A percentile compares a stretch with the other conserved stretches of the same genome.
phyloP scores from a whole-genome alignment of 2,797 vertebrate genomes.

The Calcarius lapponicus region DNA sequence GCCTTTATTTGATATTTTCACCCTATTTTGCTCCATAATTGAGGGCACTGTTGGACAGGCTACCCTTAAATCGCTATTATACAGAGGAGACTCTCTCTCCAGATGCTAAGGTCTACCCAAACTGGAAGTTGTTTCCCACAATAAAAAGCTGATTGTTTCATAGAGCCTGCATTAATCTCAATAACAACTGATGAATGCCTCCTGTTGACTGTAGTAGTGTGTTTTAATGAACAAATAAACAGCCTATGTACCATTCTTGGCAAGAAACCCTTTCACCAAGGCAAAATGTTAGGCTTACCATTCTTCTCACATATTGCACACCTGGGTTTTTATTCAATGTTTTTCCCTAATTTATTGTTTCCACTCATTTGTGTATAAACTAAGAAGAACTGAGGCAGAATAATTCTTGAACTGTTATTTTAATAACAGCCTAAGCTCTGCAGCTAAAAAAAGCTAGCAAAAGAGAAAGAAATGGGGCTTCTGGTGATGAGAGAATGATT shows the following conservation, averaged over 20 bases:
- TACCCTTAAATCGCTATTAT: not conserved
- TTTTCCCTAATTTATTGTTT: not conserved
- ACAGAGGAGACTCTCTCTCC: not conserved
- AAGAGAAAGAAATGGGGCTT: not conserved
- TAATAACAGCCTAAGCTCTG: not conserved
- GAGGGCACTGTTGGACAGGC: not conserved
- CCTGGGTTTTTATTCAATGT: not conserved
- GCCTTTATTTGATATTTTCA: not conserved
- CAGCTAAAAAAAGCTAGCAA: not conserved
- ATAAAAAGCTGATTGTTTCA: not conserved
- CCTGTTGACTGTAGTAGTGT: conserved; percentile 75
- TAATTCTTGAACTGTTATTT: not conserved
- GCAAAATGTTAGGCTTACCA: not conserved
- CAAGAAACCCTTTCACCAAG: conserved; percentile 71
- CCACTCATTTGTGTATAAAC: not conserved
- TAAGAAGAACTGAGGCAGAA: not conserved
- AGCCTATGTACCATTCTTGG: conserved; percentile 75
- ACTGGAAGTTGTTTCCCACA: not conserved
- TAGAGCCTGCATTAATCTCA: conserved; percentile 46
- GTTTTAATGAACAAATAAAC: conserved; percentile 81
- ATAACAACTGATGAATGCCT: conserved; percentile 73
- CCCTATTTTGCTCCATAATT: not conserved
- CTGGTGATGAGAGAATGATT: not conserved
- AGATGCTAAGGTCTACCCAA: not conserved
- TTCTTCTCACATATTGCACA: not conserved